Percentiles rank a stretch among this genome's conserved stretches.
Conservation (phyloP, 2,797 vertebrate species). For the Gambelia wislizenii region DNA sequence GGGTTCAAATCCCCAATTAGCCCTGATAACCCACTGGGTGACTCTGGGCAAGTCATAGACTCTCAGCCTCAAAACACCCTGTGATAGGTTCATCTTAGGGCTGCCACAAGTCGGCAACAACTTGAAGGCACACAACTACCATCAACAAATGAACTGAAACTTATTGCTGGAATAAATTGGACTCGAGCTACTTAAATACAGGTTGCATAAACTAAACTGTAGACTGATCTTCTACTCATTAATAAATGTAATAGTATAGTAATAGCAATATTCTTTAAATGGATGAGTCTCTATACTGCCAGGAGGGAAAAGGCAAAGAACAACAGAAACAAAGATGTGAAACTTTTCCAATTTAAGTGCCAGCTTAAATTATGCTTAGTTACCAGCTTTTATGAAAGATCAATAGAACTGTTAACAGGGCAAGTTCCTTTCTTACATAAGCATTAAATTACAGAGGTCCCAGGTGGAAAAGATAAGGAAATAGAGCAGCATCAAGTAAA, state of each 20-base stretch:
- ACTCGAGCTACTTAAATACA: neutral
- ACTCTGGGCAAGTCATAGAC: too few species aligned
- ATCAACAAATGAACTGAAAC: neutral
- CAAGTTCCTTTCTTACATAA: slow-evolving; percentile 38
- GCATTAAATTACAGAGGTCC: neutral
- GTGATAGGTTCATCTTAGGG: too few species aligned
- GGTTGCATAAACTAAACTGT: neutral
- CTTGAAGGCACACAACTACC: too few species aligned
- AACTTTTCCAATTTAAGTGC: neutral
- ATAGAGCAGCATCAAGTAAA: neutral
- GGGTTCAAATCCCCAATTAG: too few species aligned
- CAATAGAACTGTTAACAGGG: slow-evolving; percentile 20
- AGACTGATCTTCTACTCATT: neutral
- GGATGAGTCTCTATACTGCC: neutral
- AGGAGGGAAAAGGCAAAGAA: neutral
- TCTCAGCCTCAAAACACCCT: too few species aligned
- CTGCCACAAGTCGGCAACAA: too few species aligned
- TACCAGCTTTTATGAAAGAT: slow-evolving; percentile 8
- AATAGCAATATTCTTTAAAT: neutral
- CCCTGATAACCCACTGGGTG: too few species aligned
- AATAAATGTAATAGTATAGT: too few species aligned
- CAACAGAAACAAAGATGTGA: neutral
- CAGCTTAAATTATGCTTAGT: neutral
- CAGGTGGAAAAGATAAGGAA: slow-evolving; percentile 19
- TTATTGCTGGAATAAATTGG: neutral